Evolutionary conservation across 2,888 invertebrate species (phyloP).

Genomic region (Cataglyphis albicans): DNA sequence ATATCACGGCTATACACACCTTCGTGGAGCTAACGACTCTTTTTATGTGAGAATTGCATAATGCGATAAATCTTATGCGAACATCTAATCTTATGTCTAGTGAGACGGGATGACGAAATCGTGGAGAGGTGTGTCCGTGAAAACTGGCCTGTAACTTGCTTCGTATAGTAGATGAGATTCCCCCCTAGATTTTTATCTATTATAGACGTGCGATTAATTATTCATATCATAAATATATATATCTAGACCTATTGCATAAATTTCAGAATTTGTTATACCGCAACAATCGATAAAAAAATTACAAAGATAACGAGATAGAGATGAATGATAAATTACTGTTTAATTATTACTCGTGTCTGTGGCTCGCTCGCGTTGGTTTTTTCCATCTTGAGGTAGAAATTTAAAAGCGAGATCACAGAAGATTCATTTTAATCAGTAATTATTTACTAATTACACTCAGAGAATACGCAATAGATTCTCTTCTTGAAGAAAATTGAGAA

Average conservation of each 20-base stretch:
- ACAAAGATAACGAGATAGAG: not conserved
- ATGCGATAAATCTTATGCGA: conserved; percentile 4
- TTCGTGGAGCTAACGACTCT: not conserved
- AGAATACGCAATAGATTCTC: not conserved
- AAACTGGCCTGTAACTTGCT: conserved; percentile 38
- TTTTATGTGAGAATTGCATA: conserved; percentile 18
- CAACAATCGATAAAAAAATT: not conserved
- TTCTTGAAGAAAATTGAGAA: not conserved
- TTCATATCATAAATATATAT: no score
- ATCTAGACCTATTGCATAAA: not conserved
- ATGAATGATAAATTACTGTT: not conserved
- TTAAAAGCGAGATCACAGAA: not conserved
- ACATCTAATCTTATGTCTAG: not conserved
- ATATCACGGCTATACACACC: not conserved
- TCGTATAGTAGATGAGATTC: not conserved
- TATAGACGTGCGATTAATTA: not conserved
- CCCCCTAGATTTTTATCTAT: not conserved
- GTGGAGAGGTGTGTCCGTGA: conserved; percentile 41
- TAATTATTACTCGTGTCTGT: not conserved
- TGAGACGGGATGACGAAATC: conserved; percentile 12
- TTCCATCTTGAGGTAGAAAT: not conserved
- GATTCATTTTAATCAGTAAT: not conserved
- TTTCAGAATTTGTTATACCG: not conserved
- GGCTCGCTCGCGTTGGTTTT: not conserved
- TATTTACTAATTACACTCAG: not conserved